Conservation (phyloP, 2,888 invertebrate genomes). For the Sinelater perroti region DNA sequence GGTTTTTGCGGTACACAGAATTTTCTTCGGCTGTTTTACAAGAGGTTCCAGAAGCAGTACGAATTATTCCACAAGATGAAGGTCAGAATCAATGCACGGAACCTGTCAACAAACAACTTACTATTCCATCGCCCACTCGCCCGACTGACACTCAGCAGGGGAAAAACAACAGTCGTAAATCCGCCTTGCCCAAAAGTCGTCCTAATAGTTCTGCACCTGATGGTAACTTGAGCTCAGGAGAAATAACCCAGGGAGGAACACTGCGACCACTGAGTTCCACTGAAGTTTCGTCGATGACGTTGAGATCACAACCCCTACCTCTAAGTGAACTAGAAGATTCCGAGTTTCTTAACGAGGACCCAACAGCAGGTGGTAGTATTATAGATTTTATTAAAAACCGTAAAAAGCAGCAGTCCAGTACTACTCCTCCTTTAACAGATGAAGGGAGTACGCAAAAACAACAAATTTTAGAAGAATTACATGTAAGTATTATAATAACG, state of each 20-base stretch:
- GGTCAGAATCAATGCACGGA: conserved; percentile 46
- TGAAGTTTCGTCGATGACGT: conserved; percentile 65
- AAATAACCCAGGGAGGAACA: conserved; percentile 66
- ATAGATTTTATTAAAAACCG: conserved; percentile 59
- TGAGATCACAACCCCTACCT: conserved; percentile 60
- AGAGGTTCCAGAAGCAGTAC: conserved; percentile 68
- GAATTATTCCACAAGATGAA: conserved; percentile 63
- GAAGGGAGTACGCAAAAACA: conserved; percentile 74
- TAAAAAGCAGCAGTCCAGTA: conserved; percentile 53
- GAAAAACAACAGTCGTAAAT: conserved; percentile 56
- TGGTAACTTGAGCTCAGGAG: conserved; percentile 65
- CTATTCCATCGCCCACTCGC: conserved; percentile 51
- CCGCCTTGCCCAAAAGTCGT: conserved; percentile 64
- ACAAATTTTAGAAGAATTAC: conserved; percentile 75
- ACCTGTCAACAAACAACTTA: conserved; percentile 51
- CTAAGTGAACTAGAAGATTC: conserved; percentile 55
- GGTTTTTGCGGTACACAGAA: no score
- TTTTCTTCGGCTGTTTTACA: conserved; percentile 61
- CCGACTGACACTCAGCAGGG: conserved; percentile 21
- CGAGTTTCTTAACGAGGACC: conserved; percentile 63
- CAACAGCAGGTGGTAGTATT: conserved; percentile 54
- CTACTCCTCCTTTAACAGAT: conserved; percentile 55
- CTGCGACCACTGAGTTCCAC: conserved; percentile 64
- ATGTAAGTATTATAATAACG: conserved; percentile 52
- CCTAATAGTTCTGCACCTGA: conserved; percentile 63